Evolutionary conservation across 2,113 vertebrate genomes (phyloP).

Genomic region (Scalopus aquaticus): DNA sequence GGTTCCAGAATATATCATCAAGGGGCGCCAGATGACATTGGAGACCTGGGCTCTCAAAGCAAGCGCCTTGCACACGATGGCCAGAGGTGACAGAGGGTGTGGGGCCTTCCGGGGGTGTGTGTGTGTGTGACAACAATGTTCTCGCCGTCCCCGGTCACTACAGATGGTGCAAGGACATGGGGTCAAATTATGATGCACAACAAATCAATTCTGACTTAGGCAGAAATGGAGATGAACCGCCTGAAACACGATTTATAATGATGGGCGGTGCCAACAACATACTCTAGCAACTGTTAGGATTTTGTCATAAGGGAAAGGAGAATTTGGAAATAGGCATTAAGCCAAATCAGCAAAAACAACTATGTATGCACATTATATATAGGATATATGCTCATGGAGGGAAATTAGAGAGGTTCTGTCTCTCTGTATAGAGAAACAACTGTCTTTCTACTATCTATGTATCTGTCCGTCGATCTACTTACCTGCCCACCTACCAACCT

Average conservation of each 20-base stretch:
- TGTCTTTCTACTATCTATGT: too few relatives aligned
- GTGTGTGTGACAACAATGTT: background rate
- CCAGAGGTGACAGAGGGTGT: constrained; percentile 65
- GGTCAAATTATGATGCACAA: background rate
- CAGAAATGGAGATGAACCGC: constrained; percentile 40
- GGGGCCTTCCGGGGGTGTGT: too few relatives aligned
- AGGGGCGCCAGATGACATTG: constrained; percentile 69
- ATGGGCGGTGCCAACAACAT: background rate
- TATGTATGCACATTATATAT: background rate
- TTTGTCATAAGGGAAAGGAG: background rate
- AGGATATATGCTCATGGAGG: too few relatives aligned
- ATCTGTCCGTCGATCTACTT: too few relatives aligned
- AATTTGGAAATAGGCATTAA: background rate
- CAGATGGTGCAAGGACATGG: constrained; percentile 35
- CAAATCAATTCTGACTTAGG: constrained; percentile 37
- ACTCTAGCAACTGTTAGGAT: background rate
- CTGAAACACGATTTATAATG: background rate
- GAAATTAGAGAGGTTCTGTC: too few relatives aligned
- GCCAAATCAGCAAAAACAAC: background rate
- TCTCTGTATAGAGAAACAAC: too few relatives aligned
- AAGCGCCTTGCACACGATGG: too few relatives aligned
- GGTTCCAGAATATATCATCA: constrained; percentile 54
- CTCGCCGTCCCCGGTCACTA: background rate
- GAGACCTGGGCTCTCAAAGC: constrained; percentile 67
- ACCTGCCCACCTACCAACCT: too few relatives aligned